A percentile compares a stretch with the other conserved stretches of the same genome.
phyloP scores from a whole-genome alignment of 2,797 vertebrate species.

The Amphiprion clarkii region DNA sequence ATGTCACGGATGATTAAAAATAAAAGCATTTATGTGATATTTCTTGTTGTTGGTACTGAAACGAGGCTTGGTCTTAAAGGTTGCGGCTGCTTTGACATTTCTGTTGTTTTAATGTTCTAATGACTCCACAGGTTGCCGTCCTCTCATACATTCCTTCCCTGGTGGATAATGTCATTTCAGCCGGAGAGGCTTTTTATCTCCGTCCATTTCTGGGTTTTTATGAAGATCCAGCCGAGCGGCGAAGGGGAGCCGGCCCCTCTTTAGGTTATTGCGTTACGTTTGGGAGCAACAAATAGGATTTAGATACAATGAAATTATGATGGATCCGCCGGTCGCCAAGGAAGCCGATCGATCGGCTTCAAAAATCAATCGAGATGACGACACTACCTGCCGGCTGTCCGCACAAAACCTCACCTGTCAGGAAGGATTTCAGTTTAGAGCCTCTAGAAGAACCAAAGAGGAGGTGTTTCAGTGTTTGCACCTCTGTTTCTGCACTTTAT shows the following conservation, averaged over 20 bases:
- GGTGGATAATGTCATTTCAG: conserved; percentile 75
- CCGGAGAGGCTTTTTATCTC: conserved; percentile 72
- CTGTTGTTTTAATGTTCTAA: conserved; percentile 34
- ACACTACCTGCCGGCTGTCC: conserved; percentile 23
- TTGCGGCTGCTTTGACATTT: conserved; percentile 33
- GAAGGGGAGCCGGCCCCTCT: conserved; percentile 60
- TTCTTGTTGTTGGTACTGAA: conserved; percentile 3
- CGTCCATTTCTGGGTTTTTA: conserved; percentile 70
- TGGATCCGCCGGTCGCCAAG: conserved; percentile 73
- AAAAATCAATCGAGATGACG: conserved; percentile 74
- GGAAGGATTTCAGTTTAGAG: background rate
- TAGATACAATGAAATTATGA: conserved; percentile 81
- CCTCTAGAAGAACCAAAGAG: too few species aligned
- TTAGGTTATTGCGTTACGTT: conserved; percentile 80
- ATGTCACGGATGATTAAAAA: background rate
- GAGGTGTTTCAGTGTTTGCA: too few species aligned
- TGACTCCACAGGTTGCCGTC: conserved; percentile 72
- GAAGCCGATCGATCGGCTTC: conserved; percentile 75
- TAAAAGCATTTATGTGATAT: background rate
- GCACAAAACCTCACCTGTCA: conserved; percentile 6
- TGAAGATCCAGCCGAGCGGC: conserved; percentile 68
- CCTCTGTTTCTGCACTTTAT: too few species aligned
- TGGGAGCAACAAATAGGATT: conserved; percentile 80
- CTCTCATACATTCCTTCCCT: conserved; percentile 70
- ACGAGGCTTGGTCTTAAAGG: conserved; percentile 18